Evolutionary conservation across 1,140 invertebrate species (phyloP).

Genomic region (Zaprionus vittiger): DNA sequence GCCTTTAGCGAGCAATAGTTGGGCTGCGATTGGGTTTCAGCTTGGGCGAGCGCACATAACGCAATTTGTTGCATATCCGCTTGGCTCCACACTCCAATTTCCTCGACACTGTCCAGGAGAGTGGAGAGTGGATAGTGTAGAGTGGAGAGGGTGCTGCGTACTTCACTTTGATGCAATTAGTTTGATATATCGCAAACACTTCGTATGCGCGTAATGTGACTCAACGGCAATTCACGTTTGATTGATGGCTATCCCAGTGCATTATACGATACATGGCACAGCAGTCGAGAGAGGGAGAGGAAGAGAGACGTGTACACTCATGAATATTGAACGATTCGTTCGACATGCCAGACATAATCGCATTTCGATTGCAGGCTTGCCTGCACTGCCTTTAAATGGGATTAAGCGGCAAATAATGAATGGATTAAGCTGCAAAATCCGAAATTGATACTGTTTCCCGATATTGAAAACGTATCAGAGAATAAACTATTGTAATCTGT

Average conservation of each 20-base stretch:
- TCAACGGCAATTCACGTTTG: constrained; percentile 50
- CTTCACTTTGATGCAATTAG: constrained; percentile 48
- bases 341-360: constrained; percentile 45
- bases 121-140: background rate
- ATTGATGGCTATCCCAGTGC: constrained; percentile 40
- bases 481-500: background rate
- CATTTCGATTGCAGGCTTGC: constrained; percentile 28
- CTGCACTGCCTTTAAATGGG: constrained; percentile 19
- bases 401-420: background rate
- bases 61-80: constrained; percentile 36
- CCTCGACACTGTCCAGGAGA: background rate
- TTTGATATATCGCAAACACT: constrained; percentile 34
- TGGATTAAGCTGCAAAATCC: background rate
- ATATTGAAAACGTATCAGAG: constrained; percentile 1
- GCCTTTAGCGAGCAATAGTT: constrained; percentile 2
- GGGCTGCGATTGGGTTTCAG: constrained; percentile 13
- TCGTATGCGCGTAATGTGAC: constrained; percentile 43
- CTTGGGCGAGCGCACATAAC: constrained; percentile 23
- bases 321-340: constrained; percentile 41
- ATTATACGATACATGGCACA: background rate
- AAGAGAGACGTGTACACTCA: constrained; percentile 21
- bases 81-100: constrained; percentile 34
- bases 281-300: background rate
- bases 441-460: constrained; percentile 10
- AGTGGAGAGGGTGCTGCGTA: background rate